These are phyloP conservation scores for Geotria australis DNA, from an alignment of 2,797 vertebrate genomes.

Conservation along the genomic window DNA sequence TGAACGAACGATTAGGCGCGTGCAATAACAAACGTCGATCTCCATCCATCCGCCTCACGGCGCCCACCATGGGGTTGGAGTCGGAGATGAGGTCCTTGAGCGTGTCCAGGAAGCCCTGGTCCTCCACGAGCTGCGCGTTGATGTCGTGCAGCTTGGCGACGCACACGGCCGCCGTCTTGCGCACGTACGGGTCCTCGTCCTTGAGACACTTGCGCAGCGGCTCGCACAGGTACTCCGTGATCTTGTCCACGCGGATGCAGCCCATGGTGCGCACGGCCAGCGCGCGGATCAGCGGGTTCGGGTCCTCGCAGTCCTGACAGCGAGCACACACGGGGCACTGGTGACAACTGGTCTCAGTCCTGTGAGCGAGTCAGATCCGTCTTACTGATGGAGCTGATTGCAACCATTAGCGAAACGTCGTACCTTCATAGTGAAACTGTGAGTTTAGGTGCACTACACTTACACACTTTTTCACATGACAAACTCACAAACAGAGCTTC, in stretches of 20 bases:
- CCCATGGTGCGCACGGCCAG: constrained; percentile 93
- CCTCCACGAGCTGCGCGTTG: constrained; percentile 97
- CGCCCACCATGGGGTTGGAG: constrained; percentile 86
- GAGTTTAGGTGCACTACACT: too few relatives aligned
- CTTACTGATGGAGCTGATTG: not conserved
- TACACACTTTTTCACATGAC: too few relatives aligned
- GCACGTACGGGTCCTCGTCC: constrained; percentile 87
- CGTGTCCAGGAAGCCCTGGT: constrained; percentile 90
- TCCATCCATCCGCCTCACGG: too few relatives aligned
- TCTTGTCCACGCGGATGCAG: constrained; percentile 88
- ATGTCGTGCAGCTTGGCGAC: constrained; percentile 96
- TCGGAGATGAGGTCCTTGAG: constrained; percentile 82
- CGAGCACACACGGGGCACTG: too few relatives aligned
- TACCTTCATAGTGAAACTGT: too few relatives aligned
- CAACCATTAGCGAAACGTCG: too few relatives aligned
- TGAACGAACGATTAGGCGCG: too few relatives aligned
- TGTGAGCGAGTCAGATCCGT: too few relatives aligned
- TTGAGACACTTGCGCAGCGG: constrained; percentile 88
- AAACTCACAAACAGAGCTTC: too few relatives aligned
- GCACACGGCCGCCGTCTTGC: constrained; percentile 83
- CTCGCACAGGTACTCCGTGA: constrained; percentile 89
- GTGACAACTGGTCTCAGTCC: too few relatives aligned
- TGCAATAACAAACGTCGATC: too few relatives aligned
- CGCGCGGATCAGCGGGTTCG: constrained; percentile 80
- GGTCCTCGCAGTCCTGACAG: constrained; percentile 73